phyloP scores from a whole-genome alignment of 1,140 invertebrate genomes.

The Calycopis cecrops region DNA sequence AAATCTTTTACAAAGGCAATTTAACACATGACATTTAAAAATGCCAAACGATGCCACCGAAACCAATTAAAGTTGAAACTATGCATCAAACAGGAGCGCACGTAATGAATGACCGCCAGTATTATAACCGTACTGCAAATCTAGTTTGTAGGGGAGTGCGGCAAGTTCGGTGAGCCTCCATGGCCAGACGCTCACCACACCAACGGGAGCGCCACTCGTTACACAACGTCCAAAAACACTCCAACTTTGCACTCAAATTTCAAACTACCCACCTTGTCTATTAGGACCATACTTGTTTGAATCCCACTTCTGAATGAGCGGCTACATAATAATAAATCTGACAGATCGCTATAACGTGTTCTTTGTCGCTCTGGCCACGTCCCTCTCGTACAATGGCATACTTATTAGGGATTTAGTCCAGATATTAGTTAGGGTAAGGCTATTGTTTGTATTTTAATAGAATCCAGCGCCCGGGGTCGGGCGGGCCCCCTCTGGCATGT shows the following conservation, averaged over 20 bases:
- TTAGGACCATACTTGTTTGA: conserved; percentile 21
- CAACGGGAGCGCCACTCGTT: conserved; percentile 21
- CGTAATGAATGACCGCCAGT: conserved; percentile 65
- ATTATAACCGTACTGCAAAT: conserved; percentile 72
- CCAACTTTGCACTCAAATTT: conserved; percentile 24
- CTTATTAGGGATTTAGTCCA: conserved; percentile 75
- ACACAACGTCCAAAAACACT: conserved; percentile 34
- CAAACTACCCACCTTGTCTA: conserved; percentile 18
- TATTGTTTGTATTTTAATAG: conserved; percentile 73
- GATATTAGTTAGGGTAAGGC: conserved; percentile 72
- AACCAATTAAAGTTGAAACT: conserved; percentile 49
- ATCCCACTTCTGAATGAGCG: conserved; percentile 6
- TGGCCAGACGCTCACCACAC: conserved; percentile 70
- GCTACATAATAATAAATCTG: conserved; percentile 36
- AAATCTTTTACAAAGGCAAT: no score
- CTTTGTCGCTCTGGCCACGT: conserved; percentile 67
- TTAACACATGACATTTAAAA: conserved; percentile 2
- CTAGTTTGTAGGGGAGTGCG: conserved; percentile 70
- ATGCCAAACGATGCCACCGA: conserved; percentile 10
- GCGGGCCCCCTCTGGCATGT: conserved; percentile 29
- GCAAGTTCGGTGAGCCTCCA: conserved; percentile 71
- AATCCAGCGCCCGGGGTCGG: conserved; percentile 58
- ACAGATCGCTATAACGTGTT: conserved; percentile 71
- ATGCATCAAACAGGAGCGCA: conserved; percentile 58
- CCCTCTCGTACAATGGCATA: conserved; percentile 73